phyloP scores from a whole-genome alignment of 1,140 invertebrate genomes.

The Tetranychus cinnabarinus region DNA sequence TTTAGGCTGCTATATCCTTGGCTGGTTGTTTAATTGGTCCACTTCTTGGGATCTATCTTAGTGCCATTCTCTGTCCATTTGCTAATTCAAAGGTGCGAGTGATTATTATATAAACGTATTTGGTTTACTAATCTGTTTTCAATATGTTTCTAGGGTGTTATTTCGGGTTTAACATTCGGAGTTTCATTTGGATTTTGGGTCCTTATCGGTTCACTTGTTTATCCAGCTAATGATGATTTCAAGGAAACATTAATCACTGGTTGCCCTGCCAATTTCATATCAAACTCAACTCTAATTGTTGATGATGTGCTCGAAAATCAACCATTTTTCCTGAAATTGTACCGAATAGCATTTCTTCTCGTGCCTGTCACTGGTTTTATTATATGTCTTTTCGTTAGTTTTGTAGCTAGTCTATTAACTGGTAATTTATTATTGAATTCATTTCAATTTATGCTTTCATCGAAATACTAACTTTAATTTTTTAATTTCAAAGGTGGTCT shows the following conservation, averaged over 20 bases:
- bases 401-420: neutral
- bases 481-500: neutral
- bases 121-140: neutral
- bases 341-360: constrained; percentile 8
- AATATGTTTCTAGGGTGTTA: constrained; percentile 1
- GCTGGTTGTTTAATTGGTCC: constrained; percentile 37
- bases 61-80: constrained; percentile 49
- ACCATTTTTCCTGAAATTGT: neutral
- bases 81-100: constrained; percentile 33
- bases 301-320: neutral
- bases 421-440: neutral
- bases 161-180: constrained; percentile 5
- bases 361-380: constrained; percentile 10
- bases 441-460: neutral
- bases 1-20: constrained; percentile 21
- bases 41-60: constrained; percentile 44
- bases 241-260: neutral
- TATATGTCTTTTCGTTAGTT: constrained; percentile 4
- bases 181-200: constrained; percentile 7
- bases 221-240: neutral
- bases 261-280: neutral
- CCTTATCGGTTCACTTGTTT: constrained; percentile 6
- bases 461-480: neutral
- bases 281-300: neutral
- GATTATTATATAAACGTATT: neutral